Evolutionary conservation across 2,797 vertebrate genomes (phyloP).

Genomic region (Peromyscus attwateri): DNA sequence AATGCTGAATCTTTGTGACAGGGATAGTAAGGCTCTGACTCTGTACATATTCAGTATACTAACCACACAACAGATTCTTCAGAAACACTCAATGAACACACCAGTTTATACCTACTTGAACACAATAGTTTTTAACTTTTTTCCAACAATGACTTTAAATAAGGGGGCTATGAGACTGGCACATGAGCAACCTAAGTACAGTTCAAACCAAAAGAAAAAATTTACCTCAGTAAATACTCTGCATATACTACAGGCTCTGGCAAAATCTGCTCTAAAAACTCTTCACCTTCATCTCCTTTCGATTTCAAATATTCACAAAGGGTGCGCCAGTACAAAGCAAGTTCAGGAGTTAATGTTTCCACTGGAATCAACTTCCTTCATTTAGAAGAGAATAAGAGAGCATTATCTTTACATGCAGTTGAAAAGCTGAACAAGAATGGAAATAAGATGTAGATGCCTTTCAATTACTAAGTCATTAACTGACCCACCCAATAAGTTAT

Average conservation of each 20-base stretch:
- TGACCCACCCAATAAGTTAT: slow-evolving; percentile 53
- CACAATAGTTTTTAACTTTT: slow-evolving; percentile 32
- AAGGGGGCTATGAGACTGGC: neutral
- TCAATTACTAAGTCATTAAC: slow-evolving; percentile 25
- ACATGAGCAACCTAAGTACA: neutral
- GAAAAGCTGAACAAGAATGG: slow-evolving; percentile 33
- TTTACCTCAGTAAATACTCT: slow-evolving; percentile 94
- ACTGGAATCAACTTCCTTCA: slow-evolving; percentile 92
- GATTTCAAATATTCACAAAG: slow-evolving; percentile 95
- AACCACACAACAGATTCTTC: slow-evolving; percentile 23
- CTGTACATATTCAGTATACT: neutral
- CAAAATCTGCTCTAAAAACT: slow-evolving; percentile 93
- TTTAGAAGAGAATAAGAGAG: slow-evolving; percentile 59
- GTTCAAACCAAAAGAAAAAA: slow-evolving; percentile 43
- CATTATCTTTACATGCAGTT: slow-evolving; percentile 40
- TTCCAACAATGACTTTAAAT: neutral
- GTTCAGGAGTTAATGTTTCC: slow-evolving; percentile 94
- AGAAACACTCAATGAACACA: slow-evolving; percentile 27
- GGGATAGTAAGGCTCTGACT: neutral
- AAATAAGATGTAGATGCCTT: neutral
- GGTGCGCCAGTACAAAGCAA: slow-evolving; percentile 94
- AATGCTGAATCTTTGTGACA: neutral
- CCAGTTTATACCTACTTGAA: neutral
- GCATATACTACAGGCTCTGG: slow-evolving; percentile 94
- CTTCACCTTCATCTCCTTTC: slow-evolving; percentile 94